phyloP scores from a whole-genome alignment of 2,113 vertebrate species.

The Ceratotherium simum region DNA sequence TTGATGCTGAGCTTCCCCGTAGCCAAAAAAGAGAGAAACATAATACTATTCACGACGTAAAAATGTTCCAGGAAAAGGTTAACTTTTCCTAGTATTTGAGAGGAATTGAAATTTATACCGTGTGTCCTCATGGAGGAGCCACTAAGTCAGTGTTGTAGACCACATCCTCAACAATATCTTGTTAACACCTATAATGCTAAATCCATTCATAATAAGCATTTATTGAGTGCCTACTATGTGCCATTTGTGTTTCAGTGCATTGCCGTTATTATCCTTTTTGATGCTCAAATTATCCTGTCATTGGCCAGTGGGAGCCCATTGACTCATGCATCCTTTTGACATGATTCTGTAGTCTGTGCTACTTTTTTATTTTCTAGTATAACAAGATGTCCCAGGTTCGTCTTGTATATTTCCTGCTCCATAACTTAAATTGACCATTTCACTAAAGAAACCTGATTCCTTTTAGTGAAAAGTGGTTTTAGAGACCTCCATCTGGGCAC shows the following conservation, averaged over 20 bases:
- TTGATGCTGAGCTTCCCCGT: background rate
- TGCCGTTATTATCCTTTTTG: background rate
- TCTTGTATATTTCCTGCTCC: background rate
- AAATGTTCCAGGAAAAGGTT: constrained; percentile 32
- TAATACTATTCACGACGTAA: background rate
- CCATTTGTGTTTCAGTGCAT: background rate
- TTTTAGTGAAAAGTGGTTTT: constrained; percentile 25
- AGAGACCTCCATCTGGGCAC: background rate
- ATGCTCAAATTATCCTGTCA: background rate
- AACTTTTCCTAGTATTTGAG: background rate
- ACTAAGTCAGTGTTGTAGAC: background rate
- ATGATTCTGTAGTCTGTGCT: background rate
- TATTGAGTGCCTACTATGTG: background rate
- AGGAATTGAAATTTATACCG: background rate
- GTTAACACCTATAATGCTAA: background rate
- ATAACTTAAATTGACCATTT: background rate
- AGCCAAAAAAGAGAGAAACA: background rate
- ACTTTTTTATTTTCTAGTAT: background rate
- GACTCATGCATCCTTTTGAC: background rate
- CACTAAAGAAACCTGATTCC: background rate
- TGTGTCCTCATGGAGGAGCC: background rate
- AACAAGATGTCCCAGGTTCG: background rate
- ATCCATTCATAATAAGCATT: background rate
- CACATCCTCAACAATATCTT: background rate
- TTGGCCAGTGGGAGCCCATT: background rate